Evolutionary conservation across 2,888 invertebrate genomes (phyloP).

Genomic region (Caenorhabditis macrosperma): DNA sequence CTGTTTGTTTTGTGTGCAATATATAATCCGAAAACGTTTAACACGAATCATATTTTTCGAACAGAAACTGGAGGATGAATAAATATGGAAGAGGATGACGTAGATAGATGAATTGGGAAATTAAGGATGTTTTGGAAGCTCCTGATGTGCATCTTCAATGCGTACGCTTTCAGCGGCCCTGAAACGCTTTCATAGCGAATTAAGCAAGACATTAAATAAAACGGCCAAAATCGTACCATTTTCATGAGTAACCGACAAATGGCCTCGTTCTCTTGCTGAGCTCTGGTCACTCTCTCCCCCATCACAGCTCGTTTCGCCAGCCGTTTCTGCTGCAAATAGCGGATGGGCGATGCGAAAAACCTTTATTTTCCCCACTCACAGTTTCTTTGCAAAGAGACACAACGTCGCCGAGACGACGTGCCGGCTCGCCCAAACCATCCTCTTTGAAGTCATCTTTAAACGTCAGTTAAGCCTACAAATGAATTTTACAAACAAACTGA

Average conservation of each 20-base stretch:
- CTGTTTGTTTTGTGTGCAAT: neutral
- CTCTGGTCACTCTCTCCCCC: conserved; percentile 51
- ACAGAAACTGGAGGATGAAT: conserved; percentile 1
- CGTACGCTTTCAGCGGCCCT: neutral
- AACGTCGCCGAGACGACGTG: conserved; percentile 47
- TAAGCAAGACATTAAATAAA: conserved; percentile 15
- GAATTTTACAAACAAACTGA: conserved; percentile 35
- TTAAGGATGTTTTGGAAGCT: neutral
- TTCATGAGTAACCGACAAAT: conserved; percentile 56
- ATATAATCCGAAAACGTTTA: neutral
- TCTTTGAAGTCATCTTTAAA: conserved; percentile 53
- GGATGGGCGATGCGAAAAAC: too few species aligned
- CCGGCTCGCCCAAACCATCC: conserved; percentile 43
- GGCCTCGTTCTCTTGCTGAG: conserved; percentile 56
- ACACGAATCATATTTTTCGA: conserved; percentile 13
- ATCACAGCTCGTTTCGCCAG: conserved; percentile 50
- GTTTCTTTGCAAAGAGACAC: conserved; percentile 56
- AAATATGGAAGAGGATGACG: neutral
- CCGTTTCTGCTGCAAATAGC: conserved; percentile 59
- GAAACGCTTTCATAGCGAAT: neutral
- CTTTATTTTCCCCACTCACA: too few species aligned
- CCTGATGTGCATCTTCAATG: neutral
- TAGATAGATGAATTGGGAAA: neutral
- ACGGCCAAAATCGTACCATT: conserved; percentile 34
- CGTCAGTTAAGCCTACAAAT: neutral